phyloP scores from a whole-genome alignment of 2,113 vertebrate species.

The Nerophis ophidion region DNA sequence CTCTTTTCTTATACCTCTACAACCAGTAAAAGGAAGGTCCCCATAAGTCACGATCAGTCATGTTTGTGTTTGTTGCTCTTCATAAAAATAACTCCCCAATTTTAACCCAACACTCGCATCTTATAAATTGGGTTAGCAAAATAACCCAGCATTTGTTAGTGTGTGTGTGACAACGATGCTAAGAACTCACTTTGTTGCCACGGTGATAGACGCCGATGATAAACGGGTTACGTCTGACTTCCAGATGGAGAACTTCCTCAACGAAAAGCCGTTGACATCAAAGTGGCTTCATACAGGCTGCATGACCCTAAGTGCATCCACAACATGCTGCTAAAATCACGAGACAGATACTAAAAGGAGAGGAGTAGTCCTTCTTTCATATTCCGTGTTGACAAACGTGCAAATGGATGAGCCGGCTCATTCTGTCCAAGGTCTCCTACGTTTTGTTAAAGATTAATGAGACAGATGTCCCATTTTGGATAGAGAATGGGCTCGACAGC shows the following conservation, averaged over 20 bases:
- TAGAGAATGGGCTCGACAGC: slow-evolving; percentile 17
- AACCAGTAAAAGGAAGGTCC: no score
- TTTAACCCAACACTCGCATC: no score
- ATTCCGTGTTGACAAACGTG: slow-evolving; percentile 22
- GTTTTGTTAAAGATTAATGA: slow-evolving; percentile 49
- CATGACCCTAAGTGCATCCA: slow-evolving; percentile 31
- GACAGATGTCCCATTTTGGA: slow-evolving; percentile 33
- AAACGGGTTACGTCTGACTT: slow-evolving; percentile 34
- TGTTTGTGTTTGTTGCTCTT: no score
- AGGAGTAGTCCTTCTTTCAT: slow-evolving; percentile 1
- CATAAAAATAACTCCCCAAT: no score
- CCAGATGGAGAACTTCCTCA: slow-evolving; percentile 36
- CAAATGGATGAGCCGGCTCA: slow-evolving; percentile 23
- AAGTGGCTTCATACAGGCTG: slow-evolving; percentile 44
- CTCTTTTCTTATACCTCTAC: no score
- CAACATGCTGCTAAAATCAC: slow-evolving; percentile 26
- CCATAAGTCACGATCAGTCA: no score
- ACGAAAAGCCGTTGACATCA: slow-evolving; percentile 40
- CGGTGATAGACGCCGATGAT: slow-evolving; percentile 31
- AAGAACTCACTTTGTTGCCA: slow-evolving; percentile 33
- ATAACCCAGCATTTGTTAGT: no score
- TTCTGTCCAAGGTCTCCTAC: slow-evolving; percentile 14
- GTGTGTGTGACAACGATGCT: slow-evolving; percentile 22
- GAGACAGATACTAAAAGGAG: not conserved
- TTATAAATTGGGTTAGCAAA: no score